These are phyloP conservation scores for Neosilurus mollespiculum DNA, from an alignment of 2,797 vertebrate genomes.

Conservation along the genomic window DNA sequence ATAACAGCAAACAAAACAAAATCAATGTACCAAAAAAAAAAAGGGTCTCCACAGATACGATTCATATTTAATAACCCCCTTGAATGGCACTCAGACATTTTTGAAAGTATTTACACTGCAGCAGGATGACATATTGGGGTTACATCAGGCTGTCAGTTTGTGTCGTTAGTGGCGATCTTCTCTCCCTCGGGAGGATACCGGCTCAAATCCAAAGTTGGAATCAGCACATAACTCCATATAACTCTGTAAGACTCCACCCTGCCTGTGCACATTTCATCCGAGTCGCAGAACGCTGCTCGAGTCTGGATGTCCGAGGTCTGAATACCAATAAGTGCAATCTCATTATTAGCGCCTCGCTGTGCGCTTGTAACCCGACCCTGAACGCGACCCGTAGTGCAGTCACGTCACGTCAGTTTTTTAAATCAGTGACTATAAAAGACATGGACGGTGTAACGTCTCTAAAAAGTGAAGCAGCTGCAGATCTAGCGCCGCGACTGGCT, in stretches of 20 bases:
- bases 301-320: neutral
- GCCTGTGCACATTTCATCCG: neutral
- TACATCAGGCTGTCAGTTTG: neutral
- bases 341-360: neutral
- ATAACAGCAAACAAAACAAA: neutral
- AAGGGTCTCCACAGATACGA: neutral
- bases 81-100: neutral
- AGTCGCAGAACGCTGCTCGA: neutral
- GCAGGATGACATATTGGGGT: neutral
- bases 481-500: too few species aligned
- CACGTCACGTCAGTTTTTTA: too few species aligned
- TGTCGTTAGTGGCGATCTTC: neutral
- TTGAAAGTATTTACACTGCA: neutral
- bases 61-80: neutral
- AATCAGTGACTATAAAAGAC: too few species aligned
- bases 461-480: too few species aligned
- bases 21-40: neutral
- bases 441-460: too few species aligned
- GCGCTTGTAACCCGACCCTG: neutral
- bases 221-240: neutral
- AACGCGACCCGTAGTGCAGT: neutral
- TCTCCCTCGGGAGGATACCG: neutral
- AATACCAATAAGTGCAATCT: neutral
- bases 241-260: neutral
- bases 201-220: neutral